Conservation (phyloP, 2,797 vertebrate genomes). For the Glyptemys insculpta region DNA sequence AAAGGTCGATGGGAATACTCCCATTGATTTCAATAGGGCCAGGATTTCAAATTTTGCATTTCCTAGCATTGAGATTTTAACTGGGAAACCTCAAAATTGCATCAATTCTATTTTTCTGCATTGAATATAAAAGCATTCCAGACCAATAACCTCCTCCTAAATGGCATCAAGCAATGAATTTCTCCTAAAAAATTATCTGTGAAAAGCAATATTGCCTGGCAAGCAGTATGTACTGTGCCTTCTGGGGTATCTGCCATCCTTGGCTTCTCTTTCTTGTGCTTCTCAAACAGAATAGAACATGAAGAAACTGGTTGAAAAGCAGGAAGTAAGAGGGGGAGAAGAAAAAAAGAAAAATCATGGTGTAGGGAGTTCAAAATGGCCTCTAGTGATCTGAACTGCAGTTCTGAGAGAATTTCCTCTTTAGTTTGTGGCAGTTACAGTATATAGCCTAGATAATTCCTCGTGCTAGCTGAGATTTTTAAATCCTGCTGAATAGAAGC, state of each 20-base stretch:
- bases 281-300: not conserved
- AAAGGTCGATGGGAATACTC: not conserved
- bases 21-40: rapidly evolving
- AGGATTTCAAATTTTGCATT: not conserved
- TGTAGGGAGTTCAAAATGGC: slow-evolving; percentile 1
- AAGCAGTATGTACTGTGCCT: not conserved
- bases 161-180: no score
- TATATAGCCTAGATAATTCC: slow-evolving; percentile 55
- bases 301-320: not conserved
- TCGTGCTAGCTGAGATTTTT: slow-evolving; percentile 65
- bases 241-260: not conserved
- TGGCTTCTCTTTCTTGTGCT: not conserved
- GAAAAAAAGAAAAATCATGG: not conserved
- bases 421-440: slow-evolving; percentile 53
- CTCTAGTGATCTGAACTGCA: slow-evolving; percentile 40
- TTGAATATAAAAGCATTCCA: not conserved
- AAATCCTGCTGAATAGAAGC: slow-evolving; percentile 59
- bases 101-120: not conserved
- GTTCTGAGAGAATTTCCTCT: slow-evolving; percentile 18
- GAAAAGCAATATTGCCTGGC: not conserved
- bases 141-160: rapidly evolving
- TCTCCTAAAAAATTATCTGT: not conserved
- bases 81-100: not conserved
- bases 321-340: not conserved
- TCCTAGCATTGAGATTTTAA: not conserved